A percentile compares a stretch with the other conserved stretches of the same genome.
Evolutionary conservation across 2,888 invertebrate genomes (phyloP).

Genomic region (Eupeodes latifasciatus): DNA sequence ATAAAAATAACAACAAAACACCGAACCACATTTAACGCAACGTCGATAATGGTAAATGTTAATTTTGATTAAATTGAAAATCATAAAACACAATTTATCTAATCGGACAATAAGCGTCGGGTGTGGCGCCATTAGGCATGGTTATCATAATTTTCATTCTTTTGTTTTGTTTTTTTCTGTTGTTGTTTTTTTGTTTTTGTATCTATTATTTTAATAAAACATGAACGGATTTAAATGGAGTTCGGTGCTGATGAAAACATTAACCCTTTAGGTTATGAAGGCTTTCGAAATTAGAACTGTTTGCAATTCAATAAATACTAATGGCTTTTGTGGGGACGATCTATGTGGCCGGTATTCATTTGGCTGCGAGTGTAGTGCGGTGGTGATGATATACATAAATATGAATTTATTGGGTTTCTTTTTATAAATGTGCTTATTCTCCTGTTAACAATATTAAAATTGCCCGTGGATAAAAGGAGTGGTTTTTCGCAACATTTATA

Average conservation of each 20-base stretch:
- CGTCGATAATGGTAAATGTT: constrained; percentile 75
- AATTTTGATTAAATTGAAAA: constrained; percentile 73
- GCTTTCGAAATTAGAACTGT: constrained; percentile 34
- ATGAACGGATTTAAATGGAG: constrained; percentile 36
- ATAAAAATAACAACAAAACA: constrained; percentile 35
- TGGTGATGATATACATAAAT: too few relatives aligned
- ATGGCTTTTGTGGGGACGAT: constrained; percentile 14
- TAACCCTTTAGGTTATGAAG: constrained; percentile 19
- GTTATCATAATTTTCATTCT: constrained; percentile 20
- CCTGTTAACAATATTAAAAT: too few relatives aligned
- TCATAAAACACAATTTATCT: constrained; percentile 75
- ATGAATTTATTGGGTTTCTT: too few relatives aligned
- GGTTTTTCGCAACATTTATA: too few relatives aligned
- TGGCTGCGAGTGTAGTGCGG: too few relatives aligned
- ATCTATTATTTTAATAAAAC: constrained; percentile 22
- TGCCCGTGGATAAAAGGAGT: too few relatives aligned
- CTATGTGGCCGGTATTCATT: neutral
- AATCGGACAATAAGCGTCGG: constrained; percentile 66
- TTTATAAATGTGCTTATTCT: too few relatives aligned
- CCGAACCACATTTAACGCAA: constrained; percentile 70
- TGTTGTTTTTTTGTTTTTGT: neutral
- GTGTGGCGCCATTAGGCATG: constrained; percentile 49
- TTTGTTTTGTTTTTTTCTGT: constrained; percentile 32
- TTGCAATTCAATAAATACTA: constrained; percentile 22
- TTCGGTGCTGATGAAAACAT: constrained; percentile 25